Evolutionary conservation across 2,888 invertebrate species (phyloP).

Genomic region (Drosophila borborema): DNA sequence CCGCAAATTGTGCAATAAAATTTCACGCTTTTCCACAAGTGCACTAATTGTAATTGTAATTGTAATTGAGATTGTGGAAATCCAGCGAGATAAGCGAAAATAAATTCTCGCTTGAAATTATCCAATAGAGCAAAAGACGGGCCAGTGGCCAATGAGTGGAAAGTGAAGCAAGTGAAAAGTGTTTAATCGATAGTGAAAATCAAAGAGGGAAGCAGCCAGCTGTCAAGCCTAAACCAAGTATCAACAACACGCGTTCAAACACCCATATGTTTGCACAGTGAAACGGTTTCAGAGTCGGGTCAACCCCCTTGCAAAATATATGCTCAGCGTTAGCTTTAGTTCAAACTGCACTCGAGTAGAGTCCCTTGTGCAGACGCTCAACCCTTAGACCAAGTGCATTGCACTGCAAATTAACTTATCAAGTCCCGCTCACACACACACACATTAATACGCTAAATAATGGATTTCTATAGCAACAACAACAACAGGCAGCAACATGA

Average conservation of each 20-base stretch:
- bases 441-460: slow-evolving; percentile 36
- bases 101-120: slow-evolving; percentile 44
- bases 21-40: slow-evolving; percentile 40
- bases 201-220: slow-evolving; percentile 43
- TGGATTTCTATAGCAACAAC: slow-evolving; percentile 78
- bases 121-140: slow-evolving; percentile 29
- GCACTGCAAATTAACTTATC: slow-evolving; percentile 65
- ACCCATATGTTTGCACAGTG: slow-evolving; percentile 1
- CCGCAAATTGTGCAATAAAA: slow-evolving; percentile 55
- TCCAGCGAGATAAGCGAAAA: slow-evolving; percentile 46
- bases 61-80: slow-evolving; percentile 21
- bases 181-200: slow-evolving; percentile 76
- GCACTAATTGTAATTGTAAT: slow-evolving; percentile 44
- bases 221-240: slow-evolving; percentile 33
- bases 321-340: slow-evolving; percentile 26
- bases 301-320: slow-evolving; percentile 42
- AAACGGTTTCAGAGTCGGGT: slow-evolving; percentile 54
- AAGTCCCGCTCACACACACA: slow-evolving; percentile 9
- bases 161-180: slow-evolving; percentile 61
- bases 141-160: slow-evolving; percentile 15
- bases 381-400: slow-evolving; percentile 55
- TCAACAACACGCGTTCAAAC: slow-evolving; percentile 19
- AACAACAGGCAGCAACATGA: slow-evolving; percentile 61
- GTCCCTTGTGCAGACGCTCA: slow-evolving; percentile 13
- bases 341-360: slow-evolving; percentile 58